phyloP scores from a whole-genome alignment of 35 echinoderm and acorn worm genomes.

The Ophiothrix spiculata region DNA sequence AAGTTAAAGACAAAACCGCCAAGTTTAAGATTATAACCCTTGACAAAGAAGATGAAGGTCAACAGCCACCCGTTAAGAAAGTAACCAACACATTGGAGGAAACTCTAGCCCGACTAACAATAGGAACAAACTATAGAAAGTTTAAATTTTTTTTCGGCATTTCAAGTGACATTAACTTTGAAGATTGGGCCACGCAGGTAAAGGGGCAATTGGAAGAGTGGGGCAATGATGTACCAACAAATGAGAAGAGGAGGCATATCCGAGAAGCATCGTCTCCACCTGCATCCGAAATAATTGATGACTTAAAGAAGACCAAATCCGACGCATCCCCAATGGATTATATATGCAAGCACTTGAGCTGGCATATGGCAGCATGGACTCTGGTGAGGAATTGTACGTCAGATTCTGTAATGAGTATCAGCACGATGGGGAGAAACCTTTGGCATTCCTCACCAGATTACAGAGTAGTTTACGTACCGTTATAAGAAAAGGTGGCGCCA shows the following conservation, averaged over 20 bases:
- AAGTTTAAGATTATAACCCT: neutral
- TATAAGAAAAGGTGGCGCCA: slow-evolving; percentile 11
- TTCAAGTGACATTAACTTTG: slow-evolving; percentile 8
- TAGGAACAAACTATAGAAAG: slow-evolving; percentile 28
- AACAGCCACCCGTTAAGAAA: neutral
- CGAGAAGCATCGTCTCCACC: slow-evolving; percentile 45
- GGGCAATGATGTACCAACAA: slow-evolving; percentile 12
- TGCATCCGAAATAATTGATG: slow-evolving; percentile 23
- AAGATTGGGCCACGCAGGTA: slow-evolving; percentile 30
- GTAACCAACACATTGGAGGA: neutral
- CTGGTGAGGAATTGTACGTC: slow-evolving; percentile 33
- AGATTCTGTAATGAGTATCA: slow-evolving; percentile 36
- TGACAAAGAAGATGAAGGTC: neutral
- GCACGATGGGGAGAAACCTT: slow-evolving; percentile 24
- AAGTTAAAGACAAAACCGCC: neutral
- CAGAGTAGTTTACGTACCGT: slow-evolving; percentile 3
- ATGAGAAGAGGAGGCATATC: slow-evolving; percentile 52
- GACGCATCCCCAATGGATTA: slow-evolving; percentile 25
- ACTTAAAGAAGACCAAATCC: slow-evolving; percentile 36
- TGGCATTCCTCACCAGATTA: neutral
- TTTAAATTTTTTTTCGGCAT: slow-evolving; percentile 31
- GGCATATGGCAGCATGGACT: slow-evolving; percentile 40
- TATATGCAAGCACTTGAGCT: slow-evolving; percentile 26
- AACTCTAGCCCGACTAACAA: neutral
- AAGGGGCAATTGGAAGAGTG: slow-evolving; percentile 53